A percentile compares a stretch with the other conserved stretches of the same genome.
Evolutionary conservation across 2,113 vertebrate genomes (phyloP).

Genomic region (Alexandromys fortis): DNA sequence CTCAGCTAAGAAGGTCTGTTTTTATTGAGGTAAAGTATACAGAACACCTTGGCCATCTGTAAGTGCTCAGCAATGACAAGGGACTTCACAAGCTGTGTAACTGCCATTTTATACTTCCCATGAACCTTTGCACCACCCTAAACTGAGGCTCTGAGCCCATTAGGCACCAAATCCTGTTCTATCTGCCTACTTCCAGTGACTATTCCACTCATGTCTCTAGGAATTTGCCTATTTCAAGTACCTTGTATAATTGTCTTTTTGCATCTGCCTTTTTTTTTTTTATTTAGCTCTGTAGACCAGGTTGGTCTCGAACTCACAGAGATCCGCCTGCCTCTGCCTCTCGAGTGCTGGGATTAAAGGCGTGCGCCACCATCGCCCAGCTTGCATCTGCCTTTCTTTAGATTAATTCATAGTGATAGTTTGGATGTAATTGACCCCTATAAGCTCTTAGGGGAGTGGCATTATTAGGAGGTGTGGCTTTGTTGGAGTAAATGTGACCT

Average conservation of each 20-base stretch:
- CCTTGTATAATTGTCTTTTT: not conserved
- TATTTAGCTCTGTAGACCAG: too few relatives aligned
- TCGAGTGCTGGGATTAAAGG: too few relatives aligned
- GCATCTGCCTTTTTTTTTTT: not conserved
- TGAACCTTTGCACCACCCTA: not conserved
- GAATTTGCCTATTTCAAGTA: not conserved
- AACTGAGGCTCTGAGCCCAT: not conserved
- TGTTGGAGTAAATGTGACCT: not conserved
- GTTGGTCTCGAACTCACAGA: too few relatives aligned
- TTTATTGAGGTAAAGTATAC: not conserved
- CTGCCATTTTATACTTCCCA: not conserved
- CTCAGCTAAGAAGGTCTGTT: not conserved
- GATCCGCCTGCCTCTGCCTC: too few relatives aligned
- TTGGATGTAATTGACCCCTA: not conserved
- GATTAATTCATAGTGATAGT: not conserved
- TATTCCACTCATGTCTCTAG: not conserved
- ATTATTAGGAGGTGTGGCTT: not conserved
- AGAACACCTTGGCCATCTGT: not conserved
- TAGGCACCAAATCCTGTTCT: not conserved
- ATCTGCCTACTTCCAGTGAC: rapidly evolving
- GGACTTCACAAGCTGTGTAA: not conserved
- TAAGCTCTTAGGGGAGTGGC: not conserved
- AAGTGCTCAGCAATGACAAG: not conserved
- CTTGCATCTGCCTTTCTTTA: not conserved
- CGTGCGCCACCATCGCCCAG: too few relatives aligned